These are phyloP conservation scores for Calliopum simillimum DNA, from an alignment of 2,888 invertebrate species.

Conservation along the genomic window DNA sequence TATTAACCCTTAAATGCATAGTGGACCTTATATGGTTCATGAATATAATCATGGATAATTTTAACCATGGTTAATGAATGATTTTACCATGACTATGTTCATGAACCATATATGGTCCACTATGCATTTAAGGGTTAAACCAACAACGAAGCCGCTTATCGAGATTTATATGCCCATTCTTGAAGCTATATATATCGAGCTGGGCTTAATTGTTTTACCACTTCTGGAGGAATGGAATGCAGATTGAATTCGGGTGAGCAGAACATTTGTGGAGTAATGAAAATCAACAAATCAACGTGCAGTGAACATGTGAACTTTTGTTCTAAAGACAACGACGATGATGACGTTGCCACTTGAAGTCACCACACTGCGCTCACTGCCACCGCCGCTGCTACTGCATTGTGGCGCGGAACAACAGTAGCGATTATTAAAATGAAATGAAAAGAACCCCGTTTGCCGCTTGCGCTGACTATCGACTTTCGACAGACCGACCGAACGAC, in stretches of 20 bases:
- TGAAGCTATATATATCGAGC: neutral
- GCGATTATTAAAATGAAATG: neutral
- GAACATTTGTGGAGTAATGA: neutral
- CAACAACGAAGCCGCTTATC: slow-evolving; percentile 8
- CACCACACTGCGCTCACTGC: neutral
- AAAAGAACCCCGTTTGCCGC: slow-evolving; percentile 11
- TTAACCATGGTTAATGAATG: too few relatives aligned
- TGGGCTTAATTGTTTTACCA: slow-evolving; percentile 16
- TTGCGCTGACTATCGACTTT: slow-evolving; percentile 1
- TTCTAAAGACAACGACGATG: neutral
- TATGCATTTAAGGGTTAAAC: too few relatives aligned
- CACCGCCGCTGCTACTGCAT: neutral
- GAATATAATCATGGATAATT: too few relatives aligned
- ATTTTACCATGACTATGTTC: too few relatives aligned
- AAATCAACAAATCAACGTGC: slow-evolving; percentile 12
- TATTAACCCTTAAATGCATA: too few relatives aligned
- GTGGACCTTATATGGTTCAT: too few relatives aligned
- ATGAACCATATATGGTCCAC: too few relatives aligned
- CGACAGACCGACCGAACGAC: neutral
- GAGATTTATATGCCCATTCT: neutral
- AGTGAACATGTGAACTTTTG: neutral
- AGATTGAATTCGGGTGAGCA: slow-evolving; percentile 13
- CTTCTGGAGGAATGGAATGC: slow-evolving; percentile 18
- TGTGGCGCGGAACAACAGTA: neutral
- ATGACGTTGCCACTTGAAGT: neutral